phyloP scores from a whole-genome alignment of 2,797 vertebrate genomes.

The Acanthurus lineatus region DNA sequence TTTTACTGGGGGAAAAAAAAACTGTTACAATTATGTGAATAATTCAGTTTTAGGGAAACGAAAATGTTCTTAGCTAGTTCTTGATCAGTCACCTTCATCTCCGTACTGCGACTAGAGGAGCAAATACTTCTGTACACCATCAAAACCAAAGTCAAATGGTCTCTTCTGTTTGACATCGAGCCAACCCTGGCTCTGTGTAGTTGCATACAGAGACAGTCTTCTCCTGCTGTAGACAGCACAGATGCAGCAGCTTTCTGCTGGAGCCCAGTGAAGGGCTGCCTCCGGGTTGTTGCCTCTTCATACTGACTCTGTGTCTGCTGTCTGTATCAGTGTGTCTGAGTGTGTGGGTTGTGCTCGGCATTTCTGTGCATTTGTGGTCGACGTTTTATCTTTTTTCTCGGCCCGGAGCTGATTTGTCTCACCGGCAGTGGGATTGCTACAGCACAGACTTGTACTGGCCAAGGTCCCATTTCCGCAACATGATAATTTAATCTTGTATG shows the following conservation, averaged over 20 bases:
- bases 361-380: slow-evolving; percentile 36
- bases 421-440: slow-evolving; percentile 30
- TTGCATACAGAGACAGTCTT: slow-evolving; percentile 24
- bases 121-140: slow-evolving; percentile 8
- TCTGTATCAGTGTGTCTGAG: slow-evolving; percentile 53
- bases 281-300: slow-evolving; percentile 55
- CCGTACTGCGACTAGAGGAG: neutral
- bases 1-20: too few relatives aligned
- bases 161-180: slow-evolving; percentile 17
- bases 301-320: slow-evolving; percentile 56
- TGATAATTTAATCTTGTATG: slow-evolving; percentile 11
- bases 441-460: slow-evolving; percentile 25
- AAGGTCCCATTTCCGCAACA: slow-evolving; percentile 4
- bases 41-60: neutral
- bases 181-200: neutral
- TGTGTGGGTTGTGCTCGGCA: slow-evolving; percentile 60
- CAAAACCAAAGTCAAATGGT: slow-evolving; percentile 3
- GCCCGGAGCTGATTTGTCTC: slow-evolving; percentile 31
- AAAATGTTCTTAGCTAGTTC: neutral
- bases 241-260: slow-evolving; percentile 22
- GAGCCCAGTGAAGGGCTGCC: slow-evolving; percentile 40
- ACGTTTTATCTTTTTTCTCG: slow-evolving; percentile 45
- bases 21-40: too few relatives aligned
- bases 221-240: slow-evolving; percentile 27
- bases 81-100: neutral